A percentile compares a stretch with the other conserved stretches of the same genome.
These are phyloP conservation scores for Drosophila rhopaloa DNA, from an alignment of 1,140 invertebrate species.

Conservation along the genomic window DNA sequence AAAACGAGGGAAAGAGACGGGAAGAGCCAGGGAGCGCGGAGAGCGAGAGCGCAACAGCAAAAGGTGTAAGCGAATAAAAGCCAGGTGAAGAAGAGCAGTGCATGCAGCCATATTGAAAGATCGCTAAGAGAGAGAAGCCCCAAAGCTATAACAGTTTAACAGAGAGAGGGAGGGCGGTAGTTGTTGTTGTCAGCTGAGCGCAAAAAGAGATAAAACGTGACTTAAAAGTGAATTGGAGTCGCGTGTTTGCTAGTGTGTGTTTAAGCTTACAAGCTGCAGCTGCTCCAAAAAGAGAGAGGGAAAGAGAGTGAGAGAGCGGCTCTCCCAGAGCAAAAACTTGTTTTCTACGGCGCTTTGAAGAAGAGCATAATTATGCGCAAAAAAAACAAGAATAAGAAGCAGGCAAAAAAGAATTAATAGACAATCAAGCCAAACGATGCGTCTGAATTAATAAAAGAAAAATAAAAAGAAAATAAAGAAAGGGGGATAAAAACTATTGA, in stretches of 20 bases:
- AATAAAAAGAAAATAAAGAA: constrained; percentile 38
- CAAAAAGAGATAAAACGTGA: constrained; percentile 81
- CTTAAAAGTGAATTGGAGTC: constrained; percentile 79
- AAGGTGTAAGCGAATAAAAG: constrained; percentile 75
- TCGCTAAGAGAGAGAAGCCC: constrained; percentile 49
- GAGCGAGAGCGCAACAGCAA: constrained; percentile 49
- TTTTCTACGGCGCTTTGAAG: constrained; percentile 82
- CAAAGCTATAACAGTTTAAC: constrained; percentile 78
- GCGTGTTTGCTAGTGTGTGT: constrained; percentile 39
- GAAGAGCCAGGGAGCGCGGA: constrained; percentile 29
- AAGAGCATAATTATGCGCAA: constrained; percentile 70
- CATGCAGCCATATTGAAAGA: constrained; percentile 74
- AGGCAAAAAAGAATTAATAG: constrained; percentile 75
- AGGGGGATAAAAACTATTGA: constrained; percentile 11
- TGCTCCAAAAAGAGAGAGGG: constrained; percentile 47
- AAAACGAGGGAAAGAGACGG: constrained; percentile 55
- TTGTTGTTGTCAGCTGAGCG: constrained; percentile 68
- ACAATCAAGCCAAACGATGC: constrained; percentile 72
- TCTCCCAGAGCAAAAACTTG: constrained; percentile 57
- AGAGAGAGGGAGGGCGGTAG: constrained; percentile 30
- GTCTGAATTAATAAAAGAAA: constrained; percentile 68
- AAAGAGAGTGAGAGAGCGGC: constrained; percentile 25
- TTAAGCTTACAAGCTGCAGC: constrained; percentile 68
- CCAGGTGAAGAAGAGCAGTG: constrained; percentile 77
- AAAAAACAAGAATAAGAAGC: constrained; percentile 37